Evolutionary conservation across 1,140 invertebrate species (phyloP).

Genomic region (Bursaphelenchus mucronatus): DNA sequence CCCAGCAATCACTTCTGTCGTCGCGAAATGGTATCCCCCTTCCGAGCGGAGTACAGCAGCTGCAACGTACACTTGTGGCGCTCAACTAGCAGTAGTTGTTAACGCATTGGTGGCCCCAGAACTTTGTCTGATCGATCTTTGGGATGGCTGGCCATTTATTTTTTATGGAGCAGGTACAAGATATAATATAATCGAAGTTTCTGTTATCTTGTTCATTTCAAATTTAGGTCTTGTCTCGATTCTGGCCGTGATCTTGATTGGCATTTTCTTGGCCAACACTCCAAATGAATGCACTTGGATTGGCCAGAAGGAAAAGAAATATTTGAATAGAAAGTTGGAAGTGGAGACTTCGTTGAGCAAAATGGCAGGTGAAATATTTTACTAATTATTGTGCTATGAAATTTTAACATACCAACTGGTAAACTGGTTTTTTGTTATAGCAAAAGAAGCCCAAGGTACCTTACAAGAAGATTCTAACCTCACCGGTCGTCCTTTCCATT

Average conservation of each 20-base stretch:
- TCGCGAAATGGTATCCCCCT: background rate
- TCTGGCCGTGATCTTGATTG: background rate
- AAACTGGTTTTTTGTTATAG: too few relatives aligned
- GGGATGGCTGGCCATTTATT: constrained; percentile 23
- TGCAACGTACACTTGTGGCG: constrained; percentile 20
- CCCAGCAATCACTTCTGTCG: constrained; percentile 9
- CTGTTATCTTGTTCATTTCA: background rate
- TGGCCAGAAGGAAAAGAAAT: constrained; percentile 5
- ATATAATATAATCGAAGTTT: background rate
- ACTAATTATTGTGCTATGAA: too few relatives aligned
- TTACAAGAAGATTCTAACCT: too few relatives aligned
- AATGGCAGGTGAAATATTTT: too few relatives aligned
- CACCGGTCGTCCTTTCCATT: too few relatives aligned
- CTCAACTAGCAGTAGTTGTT: constrained; percentile 16
- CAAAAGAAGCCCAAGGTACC: too few relatives aligned
- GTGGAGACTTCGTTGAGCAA: too few relatives aligned
- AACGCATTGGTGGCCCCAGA: constrained; percentile 1
- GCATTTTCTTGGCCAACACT: constrained; percentile 7
- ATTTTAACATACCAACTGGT: too few relatives aligned
- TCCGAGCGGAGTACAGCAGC: background rate
- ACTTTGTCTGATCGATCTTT: constrained; percentile 17
- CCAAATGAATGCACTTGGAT: constrained; percentile 4
- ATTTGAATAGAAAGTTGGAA: background rate
- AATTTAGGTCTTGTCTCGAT: constrained; percentile 4
- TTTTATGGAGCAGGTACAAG: constrained; percentile 23